Evolutionary conservation across 2,888 invertebrate genomes (phyloP), one percentile per base, ranked within the genome.

Genomic region (Actias luna): DNA sequence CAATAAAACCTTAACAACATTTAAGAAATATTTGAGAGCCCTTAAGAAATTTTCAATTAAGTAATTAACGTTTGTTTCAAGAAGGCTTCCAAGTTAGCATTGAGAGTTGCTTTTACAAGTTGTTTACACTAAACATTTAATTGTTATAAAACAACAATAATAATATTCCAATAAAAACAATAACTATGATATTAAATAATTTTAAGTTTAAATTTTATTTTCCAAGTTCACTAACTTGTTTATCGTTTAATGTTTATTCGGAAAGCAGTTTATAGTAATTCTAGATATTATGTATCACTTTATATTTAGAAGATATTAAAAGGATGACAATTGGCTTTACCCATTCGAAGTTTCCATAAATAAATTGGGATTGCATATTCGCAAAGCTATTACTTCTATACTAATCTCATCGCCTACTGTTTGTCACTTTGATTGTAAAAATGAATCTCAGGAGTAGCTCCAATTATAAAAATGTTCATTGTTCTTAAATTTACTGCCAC

Each of bases 51-150:
- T 64, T 61, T 58, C 14, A 62, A 64, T 29, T 58, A 65, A 65
- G 64, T 65, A 67, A 60, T 68, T 39, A 62, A 67, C 66, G 58
- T 66, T 63, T 61, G 64, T 65, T 64, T 31, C 46, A 65, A 42
- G 62, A 65, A 72, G 59, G 64, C 63, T 60, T 67, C 67, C 59
- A 55, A 63, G 63, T 57, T 33, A 71, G 64, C 62, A 67, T 69
- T 52, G 42, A 33, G 27, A 63, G 63, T 25, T 59, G 59, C 63
- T 65, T 69, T 69, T 67, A 63, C 60, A 64, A 66, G 63, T 67
- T 68, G 63, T 66, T 67, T 63, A 31, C 16, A 55, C 64, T 68
- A 60, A 57, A 71, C 60, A 67, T 66, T 69, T 71, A 69, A 69
- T 71, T 69, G 59, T 62, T 65, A 42, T 39, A 66, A 66, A 63